Conservation (phyloP, 2,888 invertebrate genomes). For the Galerucella calmariensis region DNA sequence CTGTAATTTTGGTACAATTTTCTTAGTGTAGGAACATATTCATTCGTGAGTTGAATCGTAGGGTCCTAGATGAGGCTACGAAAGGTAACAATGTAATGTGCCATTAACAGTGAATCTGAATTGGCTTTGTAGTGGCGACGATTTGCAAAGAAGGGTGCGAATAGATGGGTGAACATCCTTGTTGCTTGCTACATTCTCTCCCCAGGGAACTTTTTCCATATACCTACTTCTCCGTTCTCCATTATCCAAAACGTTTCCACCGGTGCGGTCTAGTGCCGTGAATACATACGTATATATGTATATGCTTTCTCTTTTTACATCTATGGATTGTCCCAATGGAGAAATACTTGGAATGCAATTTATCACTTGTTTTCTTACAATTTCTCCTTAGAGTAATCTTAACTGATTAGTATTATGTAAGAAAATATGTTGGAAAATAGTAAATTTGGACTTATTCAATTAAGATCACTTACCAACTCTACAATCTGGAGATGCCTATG, state of each 20-base stretch:
- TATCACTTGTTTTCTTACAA: background rate
- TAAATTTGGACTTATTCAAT: background rate
- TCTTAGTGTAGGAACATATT: conserved; percentile 19
- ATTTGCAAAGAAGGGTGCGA: conserved; percentile 52
- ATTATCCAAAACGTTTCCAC: conserved; percentile 31
- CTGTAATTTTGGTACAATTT: conserved; percentile 5
- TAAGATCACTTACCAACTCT: no score
- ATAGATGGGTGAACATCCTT: conserved; percentile 45
- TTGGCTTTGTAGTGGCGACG: conserved; percentile 65
- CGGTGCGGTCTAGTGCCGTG: conserved; percentile 16
- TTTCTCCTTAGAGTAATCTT: background rate
- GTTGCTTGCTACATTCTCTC: conserved; percentile 40
- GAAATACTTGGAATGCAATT: conserved; percentile 14
- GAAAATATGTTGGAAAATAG: no score
- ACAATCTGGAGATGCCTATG: no score
- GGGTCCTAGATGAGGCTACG: conserved; percentile 49
- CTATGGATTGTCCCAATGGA: conserved; percentile 26
- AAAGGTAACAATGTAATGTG: conserved; percentile 67
- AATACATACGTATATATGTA: conserved; percentile 19
- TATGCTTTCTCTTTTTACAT: conserved; percentile 16
- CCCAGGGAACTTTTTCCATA: conserved; percentile 38
- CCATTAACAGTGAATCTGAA: conserved; percentile 67
- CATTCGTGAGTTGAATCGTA: conserved; percentile 16
- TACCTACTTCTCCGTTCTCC: conserved; percentile 25
- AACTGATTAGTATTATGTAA: background rate